Conservation (phyloP, 2,888 invertebrate genomes). For the Rosalia funebris region DNA sequence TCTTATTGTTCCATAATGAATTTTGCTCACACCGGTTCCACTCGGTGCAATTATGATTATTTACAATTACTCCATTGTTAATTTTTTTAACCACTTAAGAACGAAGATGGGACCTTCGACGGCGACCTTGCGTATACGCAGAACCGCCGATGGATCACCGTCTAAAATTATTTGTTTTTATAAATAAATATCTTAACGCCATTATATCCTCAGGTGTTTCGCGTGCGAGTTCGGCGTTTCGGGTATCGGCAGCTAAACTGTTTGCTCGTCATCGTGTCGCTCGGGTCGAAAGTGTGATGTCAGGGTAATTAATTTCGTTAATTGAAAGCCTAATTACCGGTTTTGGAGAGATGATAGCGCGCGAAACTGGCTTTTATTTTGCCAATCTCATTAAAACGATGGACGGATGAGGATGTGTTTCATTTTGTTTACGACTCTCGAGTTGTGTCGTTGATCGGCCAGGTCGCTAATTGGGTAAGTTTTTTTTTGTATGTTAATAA, state of each 20-base stretch:
- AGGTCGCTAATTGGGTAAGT: constrained; percentile 15
- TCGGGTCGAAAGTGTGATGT: constrained; percentile 11
- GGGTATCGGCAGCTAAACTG: background rate
- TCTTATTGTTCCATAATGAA: constrained; percentile 9
- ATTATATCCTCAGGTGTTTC: constrained; percentile 4
- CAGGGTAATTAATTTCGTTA: constrained; percentile 24
- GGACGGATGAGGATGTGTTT: constrained; percentile 25
- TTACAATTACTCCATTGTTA: constrained; percentile 19
- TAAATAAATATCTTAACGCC: constrained; percentile 4
- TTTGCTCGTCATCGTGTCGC: constrained; percentile 4
- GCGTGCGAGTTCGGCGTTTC: background rate
- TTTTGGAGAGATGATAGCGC: constrained; percentile 14
- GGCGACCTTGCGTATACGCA: constrained; percentile 22
- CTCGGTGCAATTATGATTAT: constrained; percentile 17
- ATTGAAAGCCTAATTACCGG: constrained; percentile 25
- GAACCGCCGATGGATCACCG: constrained; percentile 22
- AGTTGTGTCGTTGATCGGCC: constrained; percentile 8
- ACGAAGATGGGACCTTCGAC: constrained; percentile 20
- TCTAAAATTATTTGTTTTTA: constrained; percentile 19
- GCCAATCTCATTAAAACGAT: constrained; percentile 21
- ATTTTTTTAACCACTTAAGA: constrained; percentile 20
- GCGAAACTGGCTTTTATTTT: constrained; percentile 15
- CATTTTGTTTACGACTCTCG: constrained; percentile 5
- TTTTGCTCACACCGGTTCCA: constrained; percentile 2
- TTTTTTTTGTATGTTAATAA: background rate